Evolutionary conservation across 2,888 invertebrate species (phyloP).

Genomic region (Oligia fasciuncula): DNA sequence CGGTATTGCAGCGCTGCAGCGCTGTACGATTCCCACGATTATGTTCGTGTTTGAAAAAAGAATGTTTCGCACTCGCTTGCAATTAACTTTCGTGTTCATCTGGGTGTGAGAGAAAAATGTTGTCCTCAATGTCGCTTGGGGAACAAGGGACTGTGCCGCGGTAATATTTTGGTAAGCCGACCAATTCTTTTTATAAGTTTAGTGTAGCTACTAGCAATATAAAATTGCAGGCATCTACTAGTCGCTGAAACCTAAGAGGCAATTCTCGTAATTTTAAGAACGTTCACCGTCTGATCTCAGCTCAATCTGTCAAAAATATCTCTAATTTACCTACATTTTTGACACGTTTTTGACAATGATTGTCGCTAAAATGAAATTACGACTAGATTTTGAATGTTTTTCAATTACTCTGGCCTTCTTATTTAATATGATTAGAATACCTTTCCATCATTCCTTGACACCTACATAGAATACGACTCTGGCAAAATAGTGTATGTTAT

Average conservation of each 20-base stretch:
- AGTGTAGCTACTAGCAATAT: background rate
- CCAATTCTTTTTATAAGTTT: background rate
- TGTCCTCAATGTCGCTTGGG: constrained; percentile 14
- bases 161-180: constrained; percentile 18
- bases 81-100: constrained; percentile 56
- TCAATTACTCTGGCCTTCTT: no score
- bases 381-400: no score
- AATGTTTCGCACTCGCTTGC: constrained; percentile 45
- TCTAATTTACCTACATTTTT: no score
- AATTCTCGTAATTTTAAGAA: no score
- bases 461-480: background rate
- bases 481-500: background rate
- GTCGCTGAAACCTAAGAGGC: background rate
- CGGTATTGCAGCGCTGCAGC: constrained; percentile 43
- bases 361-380: no score
- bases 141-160: background rate
- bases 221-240: background rate
- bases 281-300: no score
- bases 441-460: background rate
- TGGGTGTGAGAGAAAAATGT: constrained; percentile 35
- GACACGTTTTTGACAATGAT: no score
- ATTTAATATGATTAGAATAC: background rate
- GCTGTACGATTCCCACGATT: constrained; percentile 46
- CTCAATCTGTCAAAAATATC: no score
- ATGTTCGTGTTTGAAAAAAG: constrained; percentile 53